These are phyloP conservation scores for Heterodera filipjevi DNA, from an alignment of 2,888 invertebrate genomes.

Conservation along the genomic window DNA sequence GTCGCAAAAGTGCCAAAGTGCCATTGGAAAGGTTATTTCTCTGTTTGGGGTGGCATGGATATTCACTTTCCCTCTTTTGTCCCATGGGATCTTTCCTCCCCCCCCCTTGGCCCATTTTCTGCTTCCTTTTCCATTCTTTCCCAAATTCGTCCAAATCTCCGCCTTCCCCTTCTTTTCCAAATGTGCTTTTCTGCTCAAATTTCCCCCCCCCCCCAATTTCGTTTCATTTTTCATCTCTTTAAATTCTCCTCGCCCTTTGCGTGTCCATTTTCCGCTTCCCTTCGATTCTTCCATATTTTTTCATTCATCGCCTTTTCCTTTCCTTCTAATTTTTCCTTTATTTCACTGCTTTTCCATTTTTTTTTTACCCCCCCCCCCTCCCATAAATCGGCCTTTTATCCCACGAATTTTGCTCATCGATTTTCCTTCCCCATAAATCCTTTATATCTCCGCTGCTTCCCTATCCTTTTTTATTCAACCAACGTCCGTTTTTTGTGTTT, in stretches of 20 bases:
- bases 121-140: not conserved
- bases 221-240: too few species aligned
- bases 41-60: not conserved
- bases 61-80: not conserved
- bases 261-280: not conserved
- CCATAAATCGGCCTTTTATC: not conserved
- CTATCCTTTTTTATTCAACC: slow-evolving; percentile 1
- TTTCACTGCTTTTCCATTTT: not conserved
- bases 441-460: not conserved
- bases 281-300: not conserved
- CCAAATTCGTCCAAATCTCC: slow-evolving; percentile 1
- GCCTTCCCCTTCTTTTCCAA: not conserved
- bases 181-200: slow-evolving; percentile 1
- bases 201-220: not conserved
- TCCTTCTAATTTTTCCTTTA: not conserved
- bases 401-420: not conserved
- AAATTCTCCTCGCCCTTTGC: too few species aligned
- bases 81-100: not conserved
- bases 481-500: not conserved
- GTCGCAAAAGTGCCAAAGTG: slow-evolving; percentile 1
- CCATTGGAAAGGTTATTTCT: not conserved
- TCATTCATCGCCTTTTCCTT: not conserved
- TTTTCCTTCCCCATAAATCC: not conserved
- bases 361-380: not conserved
- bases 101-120: not conserved